A percentile compares a stretch with the other conserved stretches of the same genome.
These are phyloP conservation scores for Gallinago solitaria DNA, from an alignment of 2,797 vertebrate genomes.

Conservation along the genomic window DNA sequence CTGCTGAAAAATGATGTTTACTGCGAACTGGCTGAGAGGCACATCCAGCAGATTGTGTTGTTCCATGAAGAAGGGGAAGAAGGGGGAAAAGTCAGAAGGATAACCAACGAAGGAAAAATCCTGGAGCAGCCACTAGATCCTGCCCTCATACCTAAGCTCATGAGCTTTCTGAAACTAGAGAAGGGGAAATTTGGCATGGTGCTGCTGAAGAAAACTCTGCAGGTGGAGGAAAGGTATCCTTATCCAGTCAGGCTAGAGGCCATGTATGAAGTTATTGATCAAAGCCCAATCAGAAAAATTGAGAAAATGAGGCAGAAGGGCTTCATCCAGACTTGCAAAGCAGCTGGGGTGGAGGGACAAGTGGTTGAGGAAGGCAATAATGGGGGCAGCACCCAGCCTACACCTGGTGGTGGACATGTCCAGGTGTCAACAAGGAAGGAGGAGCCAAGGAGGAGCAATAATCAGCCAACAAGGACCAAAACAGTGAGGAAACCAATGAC, in stretches of 20 bases:
- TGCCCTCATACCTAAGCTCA: conserved; percentile 89
- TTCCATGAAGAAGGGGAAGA: conserved; percentile 94
- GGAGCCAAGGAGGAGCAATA: conserved; percentile 66
- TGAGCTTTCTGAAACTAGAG: conserved; percentile 94
- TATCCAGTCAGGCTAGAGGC: conserved; percentile 97
- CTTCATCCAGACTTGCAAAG: conserved; percentile 93
- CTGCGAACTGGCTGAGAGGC: conserved; percentile 93
- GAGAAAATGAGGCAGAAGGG: conserved; percentile 95
- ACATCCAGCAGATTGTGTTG: conserved; percentile 93
- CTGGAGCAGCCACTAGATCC: conserved; percentile 91
- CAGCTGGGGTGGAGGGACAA: conserved; percentile 92
- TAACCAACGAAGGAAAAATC: conserved; percentile 90
- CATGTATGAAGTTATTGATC: conserved; percentile 95
- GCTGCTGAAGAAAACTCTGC: conserved; percentile 93
- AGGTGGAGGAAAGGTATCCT: conserved; percentile 95
- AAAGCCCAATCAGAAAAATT: conserved; percentile 89
- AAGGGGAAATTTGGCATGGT: conserved; percentile 98
- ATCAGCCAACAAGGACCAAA: conserved; percentile 77
- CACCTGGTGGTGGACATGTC: neutral
- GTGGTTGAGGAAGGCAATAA: conserved; percentile 81
- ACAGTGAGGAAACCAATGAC: conserved; percentile 70
- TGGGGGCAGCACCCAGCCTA: conserved; percentile 32
- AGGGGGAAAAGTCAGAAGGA: conserved; percentile 90
- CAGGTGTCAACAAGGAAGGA: conserved; percentile 60
- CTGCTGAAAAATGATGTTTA: conserved; percentile 93